These are phyloP conservation scores for Hemiprocne comata DNA, from an alignment of 2,113 vertebrate genomes.

Conservation along the genomic window DNA sequence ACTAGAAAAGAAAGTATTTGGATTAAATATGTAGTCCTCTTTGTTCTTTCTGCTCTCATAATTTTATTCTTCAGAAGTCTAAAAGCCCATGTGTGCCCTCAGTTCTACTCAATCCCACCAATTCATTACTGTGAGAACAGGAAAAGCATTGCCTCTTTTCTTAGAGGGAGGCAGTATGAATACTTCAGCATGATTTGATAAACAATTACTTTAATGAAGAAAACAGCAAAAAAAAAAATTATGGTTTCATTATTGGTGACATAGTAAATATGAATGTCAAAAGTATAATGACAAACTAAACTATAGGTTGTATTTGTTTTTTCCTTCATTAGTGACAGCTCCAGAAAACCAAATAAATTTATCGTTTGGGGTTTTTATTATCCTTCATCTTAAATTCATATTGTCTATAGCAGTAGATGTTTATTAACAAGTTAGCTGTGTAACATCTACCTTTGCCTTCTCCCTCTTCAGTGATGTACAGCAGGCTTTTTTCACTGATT, in stretches of 20 bases:
- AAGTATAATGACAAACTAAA: background rate
- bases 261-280: background rate
- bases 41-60: constrained; percentile 49
- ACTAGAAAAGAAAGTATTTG: background rate
- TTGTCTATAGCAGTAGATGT: rapidly evolving
- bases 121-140: background rate
- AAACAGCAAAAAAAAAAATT: background rate
- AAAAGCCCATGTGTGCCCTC: background rate
- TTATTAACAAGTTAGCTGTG: background rate
- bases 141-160: background rate
- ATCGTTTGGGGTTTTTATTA: background rate
- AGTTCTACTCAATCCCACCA: background rate
- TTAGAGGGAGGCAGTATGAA: background rate
- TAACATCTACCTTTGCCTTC: background rate
- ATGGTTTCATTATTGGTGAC: background rate
- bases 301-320: background rate
- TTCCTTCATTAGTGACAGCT: background rate
- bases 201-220: background rate
- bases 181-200: background rate
- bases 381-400: background rate
- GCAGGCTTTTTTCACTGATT: background rate
- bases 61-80: background rate
- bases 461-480: background rate
- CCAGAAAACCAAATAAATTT: background rate
- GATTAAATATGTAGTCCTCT: background rate